Evolutionary conservation across 2,797 vertebrate genomes (phyloP).

Genomic region (Myiotriccus ornatus): DNA sequence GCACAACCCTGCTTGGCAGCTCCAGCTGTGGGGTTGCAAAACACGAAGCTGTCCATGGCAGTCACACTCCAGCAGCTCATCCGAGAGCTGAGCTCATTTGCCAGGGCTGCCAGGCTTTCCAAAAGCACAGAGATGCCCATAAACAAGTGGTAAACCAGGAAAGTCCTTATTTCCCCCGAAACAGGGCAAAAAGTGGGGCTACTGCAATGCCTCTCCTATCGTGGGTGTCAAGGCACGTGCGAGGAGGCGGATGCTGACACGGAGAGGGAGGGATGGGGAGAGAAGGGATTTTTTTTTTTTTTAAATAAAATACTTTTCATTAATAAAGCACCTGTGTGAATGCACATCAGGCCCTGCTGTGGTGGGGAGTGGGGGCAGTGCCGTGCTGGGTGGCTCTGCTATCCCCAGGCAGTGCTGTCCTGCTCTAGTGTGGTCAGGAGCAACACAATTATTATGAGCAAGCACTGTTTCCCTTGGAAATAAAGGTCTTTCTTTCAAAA

Average conservation of each 20-base stretch:
- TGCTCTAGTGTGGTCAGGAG: neutral
- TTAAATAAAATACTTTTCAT: neutral
- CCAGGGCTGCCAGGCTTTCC: neutral
- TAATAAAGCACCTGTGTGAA: neutral
- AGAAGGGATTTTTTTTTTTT: neutral
- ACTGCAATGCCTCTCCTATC: neutral
- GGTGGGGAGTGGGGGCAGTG: neutral
- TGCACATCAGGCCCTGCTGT: neutral
- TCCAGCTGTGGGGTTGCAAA: neutral
- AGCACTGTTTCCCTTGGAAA: constrained; percentile 51
- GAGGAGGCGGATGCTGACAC: neutral
- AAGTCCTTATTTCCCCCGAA: neutral
- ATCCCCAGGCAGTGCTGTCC: neutral
- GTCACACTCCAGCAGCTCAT: neutral
- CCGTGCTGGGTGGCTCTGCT: neutral
- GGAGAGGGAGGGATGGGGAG: neutral
- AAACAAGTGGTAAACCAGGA: neutral
- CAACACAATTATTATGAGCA: constrained; percentile 15
- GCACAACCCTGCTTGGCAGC: neutral
- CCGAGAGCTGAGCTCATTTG: neutral
- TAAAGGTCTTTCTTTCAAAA: constrained; percentile 27
- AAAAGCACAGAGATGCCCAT: neutral
- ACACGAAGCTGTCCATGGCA: neutral
- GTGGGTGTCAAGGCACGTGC: rapidly evolving
- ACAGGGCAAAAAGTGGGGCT: neutral